phyloP scores from a whole-genome alignment of 2,888 invertebrate genomes.

The Pyrrhosoma nymphula region DNA sequence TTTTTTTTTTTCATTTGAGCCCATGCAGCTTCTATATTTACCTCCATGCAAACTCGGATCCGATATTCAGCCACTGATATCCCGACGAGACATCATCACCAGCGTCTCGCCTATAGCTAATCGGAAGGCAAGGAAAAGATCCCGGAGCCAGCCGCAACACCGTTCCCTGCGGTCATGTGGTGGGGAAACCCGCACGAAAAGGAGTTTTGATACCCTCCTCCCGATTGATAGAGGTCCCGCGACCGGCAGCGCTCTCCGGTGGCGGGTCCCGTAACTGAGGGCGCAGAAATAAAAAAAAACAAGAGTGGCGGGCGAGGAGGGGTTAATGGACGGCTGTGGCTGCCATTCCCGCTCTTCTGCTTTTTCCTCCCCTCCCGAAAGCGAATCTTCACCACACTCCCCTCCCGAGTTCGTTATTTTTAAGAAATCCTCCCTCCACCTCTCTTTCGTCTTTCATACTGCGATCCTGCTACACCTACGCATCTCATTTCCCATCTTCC shows the following conservation, averaged over 20 bases:
- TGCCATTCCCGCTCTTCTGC: not conserved
- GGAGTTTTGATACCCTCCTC: not conserved
- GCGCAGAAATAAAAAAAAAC: not conserved
- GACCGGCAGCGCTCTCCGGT: conserved; percentile 33
- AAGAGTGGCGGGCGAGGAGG: not conserved
- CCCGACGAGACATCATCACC: not conserved
- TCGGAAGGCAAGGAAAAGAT: not conserved
- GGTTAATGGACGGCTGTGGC: conserved; percentile 59
- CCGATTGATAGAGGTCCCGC: not conserved
- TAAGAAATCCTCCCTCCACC: not conserved
- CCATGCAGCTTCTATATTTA: not conserved
- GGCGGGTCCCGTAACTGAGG: conserved; percentile 22
- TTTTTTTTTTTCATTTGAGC: not conserved
- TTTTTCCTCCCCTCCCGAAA: not conserved
- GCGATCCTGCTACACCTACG: not conserved
- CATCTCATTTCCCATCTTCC: not conserved
- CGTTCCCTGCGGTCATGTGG: not conserved
- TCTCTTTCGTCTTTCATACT: not conserved
- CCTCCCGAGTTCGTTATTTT: not conserved
- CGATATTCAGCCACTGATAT: not conserved
- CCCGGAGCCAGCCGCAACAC: not conserved
- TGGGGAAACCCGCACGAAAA: not conserved
- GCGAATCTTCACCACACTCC: not conserved
- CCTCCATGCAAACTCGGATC: not conserved
- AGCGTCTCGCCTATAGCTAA: not conserved